A percentile compares a stretch with the other conserved stretches of the same genome.
phyloP scores from a whole-genome alignment of 2,797 vertebrate species.

The Protosalanx chinensis region DNA sequence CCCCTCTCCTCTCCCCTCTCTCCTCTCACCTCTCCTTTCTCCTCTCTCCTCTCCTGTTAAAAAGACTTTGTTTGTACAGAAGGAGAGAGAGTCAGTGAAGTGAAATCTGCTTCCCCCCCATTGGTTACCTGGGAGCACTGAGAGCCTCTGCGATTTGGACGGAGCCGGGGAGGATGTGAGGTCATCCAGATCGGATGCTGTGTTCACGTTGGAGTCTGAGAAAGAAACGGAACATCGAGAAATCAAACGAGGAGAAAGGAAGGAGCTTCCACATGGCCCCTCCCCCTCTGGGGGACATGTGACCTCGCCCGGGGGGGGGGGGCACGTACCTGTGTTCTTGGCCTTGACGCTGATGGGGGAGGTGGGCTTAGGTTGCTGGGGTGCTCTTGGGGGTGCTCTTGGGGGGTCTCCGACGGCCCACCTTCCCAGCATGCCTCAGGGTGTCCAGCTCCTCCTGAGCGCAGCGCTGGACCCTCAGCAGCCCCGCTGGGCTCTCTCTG shows the following conservation, averaged over 20 bases:
- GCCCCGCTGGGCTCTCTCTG: constrained; percentile 76
- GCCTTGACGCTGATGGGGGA: constrained; percentile 68
- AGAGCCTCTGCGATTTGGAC: constrained; percentile 62
- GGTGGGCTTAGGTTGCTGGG: constrained; percentile 46
- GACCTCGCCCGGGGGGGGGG: neutral
- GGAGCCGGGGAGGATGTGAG: constrained; percentile 51
- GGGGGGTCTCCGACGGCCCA: constrained; percentile 63
- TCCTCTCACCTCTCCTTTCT: no score
- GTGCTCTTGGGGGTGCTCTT: constrained; percentile 46
- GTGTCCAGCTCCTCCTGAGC: constrained; percentile 56
- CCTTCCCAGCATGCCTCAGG: constrained; percentile 50
- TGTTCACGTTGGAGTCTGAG: constrained; percentile 67
- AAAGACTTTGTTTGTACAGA: neutral
- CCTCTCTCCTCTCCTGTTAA: no score
- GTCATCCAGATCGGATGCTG: constrained; percentile 49
- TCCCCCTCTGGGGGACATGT: neutral
- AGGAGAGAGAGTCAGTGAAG: neutral
- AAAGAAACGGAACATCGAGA: neutral
- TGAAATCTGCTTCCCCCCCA: neutral
- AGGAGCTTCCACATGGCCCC: neutral
- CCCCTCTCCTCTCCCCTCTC: no score
- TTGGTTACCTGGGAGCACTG: constrained; percentile 65
- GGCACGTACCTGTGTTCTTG: constrained; percentile 76
- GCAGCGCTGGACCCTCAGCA: constrained; percentile 40
- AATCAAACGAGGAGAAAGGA: neutral